Base-by-base conservation (phyloP, 2,888 invertebrate genomes). In the Hybos culiciformis region DNA sequence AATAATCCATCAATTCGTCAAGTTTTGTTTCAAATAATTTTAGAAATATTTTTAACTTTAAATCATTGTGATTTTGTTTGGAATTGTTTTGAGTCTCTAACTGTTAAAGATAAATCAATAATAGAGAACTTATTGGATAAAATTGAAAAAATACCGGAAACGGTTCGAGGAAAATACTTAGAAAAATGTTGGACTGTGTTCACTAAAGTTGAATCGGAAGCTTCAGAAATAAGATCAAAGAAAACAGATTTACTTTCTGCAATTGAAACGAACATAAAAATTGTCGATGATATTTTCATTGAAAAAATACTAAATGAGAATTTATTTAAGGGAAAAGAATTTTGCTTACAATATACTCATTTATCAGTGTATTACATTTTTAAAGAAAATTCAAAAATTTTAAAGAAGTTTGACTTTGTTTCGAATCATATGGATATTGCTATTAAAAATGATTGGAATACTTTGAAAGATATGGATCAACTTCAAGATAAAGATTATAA, bases 1-100 rank as follows among this genome's bases (percentile, higher is more conserved):
- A 34, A 34, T n/a, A 34, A 34, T 34, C 9, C 34, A n/a, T 20
- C 34, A 20, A 34, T 34, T 20, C 20, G 34, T n/a, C 19, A 34
- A 34, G 19, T 34, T 18, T 12, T 34, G 20, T 5, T 34, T 9
- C 6, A 34, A 20, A n/a, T 11, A 3, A 34, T 20, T n/a, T 19
- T 34, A n/a, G 12, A 34, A n/a, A n/a, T 12, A 12, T 34, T 34
- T 20, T 12, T 34, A 11, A n/a, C 19, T 9, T 11, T 6, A 34
- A 4, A 20, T 5, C 11, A 5, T 5, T 34, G 34, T 18, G 12
- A 17, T 20, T 20, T 34, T n/a, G 11, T 34, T 12, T n/a, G 20
- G n/a, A 12, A 18, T 19, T 20, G 12, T 20, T 6, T 34, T 3
- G 17, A 20, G 11, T 19, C 11, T 3, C 4, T 34, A 12, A 34